These are phyloP conservation scores for Oceanodroma leucorhoa DNA, from an alignment of 2,797 vertebrate genomes.

Conservation along the genomic window DNA sequence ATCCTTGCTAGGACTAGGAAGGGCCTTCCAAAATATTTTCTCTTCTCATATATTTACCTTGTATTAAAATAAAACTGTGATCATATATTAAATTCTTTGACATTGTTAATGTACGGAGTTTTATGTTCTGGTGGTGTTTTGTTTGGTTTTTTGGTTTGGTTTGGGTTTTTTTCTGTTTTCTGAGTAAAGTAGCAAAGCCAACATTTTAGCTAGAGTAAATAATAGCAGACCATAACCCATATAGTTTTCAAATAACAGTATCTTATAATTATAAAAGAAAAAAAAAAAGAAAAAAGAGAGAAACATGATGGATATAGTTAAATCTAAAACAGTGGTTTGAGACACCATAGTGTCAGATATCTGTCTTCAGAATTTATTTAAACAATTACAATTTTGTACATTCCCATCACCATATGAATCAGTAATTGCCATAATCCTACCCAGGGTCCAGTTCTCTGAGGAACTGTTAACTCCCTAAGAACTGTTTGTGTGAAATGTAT, in stretches of 20 bases:
- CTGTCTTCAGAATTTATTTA: neutral
- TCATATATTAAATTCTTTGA: neutral
- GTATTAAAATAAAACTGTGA: neutral
- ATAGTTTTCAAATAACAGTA: neutral
- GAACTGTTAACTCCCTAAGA: neutral
- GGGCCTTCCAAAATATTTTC: neutral
- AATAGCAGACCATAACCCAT: neutral
- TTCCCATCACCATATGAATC: neutral
- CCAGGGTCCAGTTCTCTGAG: neutral
- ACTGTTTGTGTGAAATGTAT: neutral
- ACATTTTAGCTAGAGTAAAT: neutral
- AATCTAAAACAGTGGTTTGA: neutral
- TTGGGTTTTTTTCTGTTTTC: neutral
- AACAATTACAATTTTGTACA: neutral
- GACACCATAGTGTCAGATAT: neutral
- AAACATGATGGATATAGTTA: neutral
- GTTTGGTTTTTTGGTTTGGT: too few species aligned
- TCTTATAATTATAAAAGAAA: neutral
- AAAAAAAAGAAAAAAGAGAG: too few species aligned
- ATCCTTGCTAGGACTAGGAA: neutral
- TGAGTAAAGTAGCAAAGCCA: neutral
- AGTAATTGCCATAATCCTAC: neutral
- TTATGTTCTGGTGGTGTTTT: neutral
- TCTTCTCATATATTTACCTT: neutral
- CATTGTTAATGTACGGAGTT: neutral